These are phyloP conservation scores for Spisula solida DNA, from an alignment of 2,888 invertebrate genomes.

Conservation along the genomic window DNA sequence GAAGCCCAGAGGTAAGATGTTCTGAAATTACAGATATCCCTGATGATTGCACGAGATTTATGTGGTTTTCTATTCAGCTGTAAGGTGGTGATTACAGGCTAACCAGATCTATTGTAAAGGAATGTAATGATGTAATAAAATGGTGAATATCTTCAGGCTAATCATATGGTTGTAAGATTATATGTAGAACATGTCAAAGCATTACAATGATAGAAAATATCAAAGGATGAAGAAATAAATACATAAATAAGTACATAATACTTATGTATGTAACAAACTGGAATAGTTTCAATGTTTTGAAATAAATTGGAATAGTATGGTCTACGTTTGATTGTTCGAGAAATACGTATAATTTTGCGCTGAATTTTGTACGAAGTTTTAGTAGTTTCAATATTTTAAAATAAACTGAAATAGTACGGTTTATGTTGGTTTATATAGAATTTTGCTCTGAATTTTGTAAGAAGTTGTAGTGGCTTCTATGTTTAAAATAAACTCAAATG, in stretches of 20 bases:
- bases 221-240: background rate
- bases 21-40: background rate
- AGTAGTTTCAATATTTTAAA: too few relatives aligned
- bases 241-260: background rate
- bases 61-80: background rate
- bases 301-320: too few relatives aligned
- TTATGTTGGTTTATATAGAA: too few relatives aligned
- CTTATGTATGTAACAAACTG: too few relatives aligned
- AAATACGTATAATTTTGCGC: too few relatives aligned
- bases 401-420: too few relatives aligned
- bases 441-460: too few relatives aligned
- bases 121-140: conserved; percentile 20
- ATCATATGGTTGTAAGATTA: conserved; percentile 12
- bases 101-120: conserved; percentile 9
- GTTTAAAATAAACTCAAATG: too few relatives aligned
- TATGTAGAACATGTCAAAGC: background rate
- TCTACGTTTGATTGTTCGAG: too few relatives aligned
- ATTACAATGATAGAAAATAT: background rate
- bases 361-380: too few relatives aligned
- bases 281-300: too few relatives aligned
- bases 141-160: conserved; percentile 8
- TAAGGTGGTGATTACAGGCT: background rate
- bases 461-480: too few relatives aligned
- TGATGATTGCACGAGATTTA: conserved; percentile 11
- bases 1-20: background rate